Conservation (phyloP, 2,888 invertebrate species). For the Calameuta pallipes region DNA sequence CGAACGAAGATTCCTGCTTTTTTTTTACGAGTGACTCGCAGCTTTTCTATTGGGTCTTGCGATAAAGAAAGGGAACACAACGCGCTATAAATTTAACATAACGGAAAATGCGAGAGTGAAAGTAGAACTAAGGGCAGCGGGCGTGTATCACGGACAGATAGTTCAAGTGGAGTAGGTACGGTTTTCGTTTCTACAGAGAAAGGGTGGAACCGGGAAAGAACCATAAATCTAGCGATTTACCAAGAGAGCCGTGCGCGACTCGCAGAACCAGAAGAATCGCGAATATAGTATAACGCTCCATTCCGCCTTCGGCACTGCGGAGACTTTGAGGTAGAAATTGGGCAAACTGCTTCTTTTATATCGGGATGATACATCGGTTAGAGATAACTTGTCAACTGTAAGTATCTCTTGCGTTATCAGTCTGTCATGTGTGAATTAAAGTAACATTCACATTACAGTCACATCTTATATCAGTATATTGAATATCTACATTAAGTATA, state of each 20-base stretch:
- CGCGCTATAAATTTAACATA: constrained; percentile 1
- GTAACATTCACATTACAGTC: neutral
- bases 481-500: neutral
- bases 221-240: constrained; percentile 52
- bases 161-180: neutral
- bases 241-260: constrained; percentile 35
- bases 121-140: neutral
- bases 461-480: neutral
- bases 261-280: constrained; percentile 36
- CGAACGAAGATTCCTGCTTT: neutral
- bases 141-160: constrained; percentile 4
- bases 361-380: constrained; percentile 2
- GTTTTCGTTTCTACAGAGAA: constrained; percentile 40
- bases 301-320: constrained; percentile 27
- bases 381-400: neutral
- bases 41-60: neutral
- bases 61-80: neutral
- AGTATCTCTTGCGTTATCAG: neutral
- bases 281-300: constrained; percentile 45
- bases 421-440: neutral
- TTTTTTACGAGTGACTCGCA: neutral
- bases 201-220: constrained; percentile 44
- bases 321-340: constrained; percentile 31
- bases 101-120: constrained; percentile 2
- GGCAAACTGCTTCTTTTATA: constrained; percentile 32